Conservation (phyloP, 2,113 vertebrate genomes). For the Phyllostomus hastatus region DNA sequence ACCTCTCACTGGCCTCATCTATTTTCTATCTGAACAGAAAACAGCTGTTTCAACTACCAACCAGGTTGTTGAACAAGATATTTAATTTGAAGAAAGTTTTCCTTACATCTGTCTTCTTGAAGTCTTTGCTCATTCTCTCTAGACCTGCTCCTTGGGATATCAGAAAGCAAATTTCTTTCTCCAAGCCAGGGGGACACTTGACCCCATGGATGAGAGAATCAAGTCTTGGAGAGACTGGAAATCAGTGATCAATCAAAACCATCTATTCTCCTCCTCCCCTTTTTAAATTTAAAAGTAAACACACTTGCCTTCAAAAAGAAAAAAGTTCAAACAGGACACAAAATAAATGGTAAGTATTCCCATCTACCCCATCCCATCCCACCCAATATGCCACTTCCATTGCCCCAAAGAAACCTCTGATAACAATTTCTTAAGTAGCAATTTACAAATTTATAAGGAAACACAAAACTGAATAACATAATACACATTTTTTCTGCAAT, state of each 20-base stretch:
- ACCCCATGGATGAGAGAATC: background rate
- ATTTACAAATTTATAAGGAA: background rate
- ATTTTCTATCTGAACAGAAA: background rate
- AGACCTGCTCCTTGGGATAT: background rate
- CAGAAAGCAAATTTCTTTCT: conserved; percentile 14
- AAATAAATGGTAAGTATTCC: background rate
- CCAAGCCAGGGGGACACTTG: background rate
- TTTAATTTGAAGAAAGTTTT: background rate
- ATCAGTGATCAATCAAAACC: background rate
- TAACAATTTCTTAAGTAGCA: conserved; percentile 10
- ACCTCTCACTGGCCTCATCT: background rate
- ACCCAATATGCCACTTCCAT: background rate
- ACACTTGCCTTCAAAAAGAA: background rate
- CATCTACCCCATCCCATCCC: background rate
- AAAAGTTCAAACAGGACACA: background rate
- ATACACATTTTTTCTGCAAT: background rate
- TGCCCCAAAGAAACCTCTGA: background rate
- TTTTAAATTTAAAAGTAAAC: conserved; percentile 17
- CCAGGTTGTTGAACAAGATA: background rate
- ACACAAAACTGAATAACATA: background rate
- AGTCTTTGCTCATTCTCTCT: background rate
- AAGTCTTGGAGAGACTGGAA: background rate
- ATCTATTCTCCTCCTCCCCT: fast-evolving
- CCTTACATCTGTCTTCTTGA: background rate
- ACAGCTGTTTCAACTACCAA: background rate